Conservation (phyloP, 2,888 invertebrate species). For the Lapara coniferarum region DNA sequence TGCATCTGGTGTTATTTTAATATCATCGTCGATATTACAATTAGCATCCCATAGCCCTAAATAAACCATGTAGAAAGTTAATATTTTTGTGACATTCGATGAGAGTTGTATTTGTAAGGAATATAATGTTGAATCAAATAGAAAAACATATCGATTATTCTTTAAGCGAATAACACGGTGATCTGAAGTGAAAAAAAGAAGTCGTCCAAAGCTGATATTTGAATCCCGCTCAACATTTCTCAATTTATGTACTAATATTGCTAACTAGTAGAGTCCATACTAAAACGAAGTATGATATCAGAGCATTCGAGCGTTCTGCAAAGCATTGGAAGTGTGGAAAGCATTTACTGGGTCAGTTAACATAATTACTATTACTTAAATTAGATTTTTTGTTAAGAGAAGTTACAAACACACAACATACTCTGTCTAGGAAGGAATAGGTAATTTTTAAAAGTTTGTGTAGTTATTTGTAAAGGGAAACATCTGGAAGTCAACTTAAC, state of each 20-base stretch:
- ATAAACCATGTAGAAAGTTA: too few relatives aligned
- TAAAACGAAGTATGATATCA: conserved; percentile 11
- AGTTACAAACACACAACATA: not conserved
- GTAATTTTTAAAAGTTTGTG: too few relatives aligned
- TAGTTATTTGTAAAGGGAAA: too few relatives aligned
- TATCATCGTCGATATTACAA: too few relatives aligned
- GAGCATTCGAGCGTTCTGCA: not conserved
- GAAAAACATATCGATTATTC: not conserved
- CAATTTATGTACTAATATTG: not conserved
- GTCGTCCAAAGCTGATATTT: not conserved
- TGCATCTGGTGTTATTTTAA: not conserved
- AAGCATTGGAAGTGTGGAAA: too few relatives aligned
- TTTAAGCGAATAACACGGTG: too few relatives aligned
- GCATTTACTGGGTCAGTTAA: not conserved
- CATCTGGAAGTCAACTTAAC: too few relatives aligned
- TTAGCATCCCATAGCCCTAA: too few relatives aligned
- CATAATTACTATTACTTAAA: not conserved
- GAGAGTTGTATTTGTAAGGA: too few relatives aligned
- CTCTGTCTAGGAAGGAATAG: too few relatives aligned
- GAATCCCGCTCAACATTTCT: not conserved
- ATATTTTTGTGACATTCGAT: too few relatives aligned
- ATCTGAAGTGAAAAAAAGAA: too few relatives aligned
- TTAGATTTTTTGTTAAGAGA: not conserved
- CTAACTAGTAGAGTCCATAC: not conserved
- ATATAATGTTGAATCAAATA: not conserved